Percentiles rank a stretch among this genome's conserved stretches.
These are phyloP conservation scores for Celastrina argiolus DNA, from an alignment of 2,888 invertebrate genomes.

Conservation along the genomic window DNA sequence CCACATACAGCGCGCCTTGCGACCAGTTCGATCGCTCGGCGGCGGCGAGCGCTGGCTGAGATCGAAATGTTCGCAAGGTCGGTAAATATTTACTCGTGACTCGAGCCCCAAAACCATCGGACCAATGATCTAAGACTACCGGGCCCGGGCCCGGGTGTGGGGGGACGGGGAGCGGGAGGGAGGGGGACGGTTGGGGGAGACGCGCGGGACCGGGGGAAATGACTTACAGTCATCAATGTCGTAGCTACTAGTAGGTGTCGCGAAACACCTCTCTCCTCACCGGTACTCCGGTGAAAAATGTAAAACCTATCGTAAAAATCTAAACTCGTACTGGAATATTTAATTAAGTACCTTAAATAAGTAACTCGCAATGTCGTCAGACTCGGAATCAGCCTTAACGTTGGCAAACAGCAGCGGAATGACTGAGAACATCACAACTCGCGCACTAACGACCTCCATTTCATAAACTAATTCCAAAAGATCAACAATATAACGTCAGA, in stretches of 20 bases:
- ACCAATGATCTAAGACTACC: slow-evolving; percentile 62
- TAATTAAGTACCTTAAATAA: slow-evolving; percentile 50
- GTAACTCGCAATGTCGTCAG: slow-evolving; percentile 48
- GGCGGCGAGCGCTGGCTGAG: no score
- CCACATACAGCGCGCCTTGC: not conserved
- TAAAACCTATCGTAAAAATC: slow-evolving; percentile 52
- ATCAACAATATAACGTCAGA: slow-evolving; percentile 65
- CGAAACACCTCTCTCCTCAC: slow-evolving; percentile 42
- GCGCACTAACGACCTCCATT: slow-evolving; percentile 42
- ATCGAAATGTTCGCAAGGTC: slow-evolving; percentile 9
- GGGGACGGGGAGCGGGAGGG: not conserved
- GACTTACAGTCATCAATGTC: slow-evolving; percentile 31
- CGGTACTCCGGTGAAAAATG: slow-evolving; percentile 42
- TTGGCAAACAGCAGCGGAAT: slow-evolving; percentile 63
- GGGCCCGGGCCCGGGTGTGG: not conserved
- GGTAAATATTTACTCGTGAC: slow-evolving; percentile 45
- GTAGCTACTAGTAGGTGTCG: slow-evolving; percentile 45
- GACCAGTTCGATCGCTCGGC: not conserved
- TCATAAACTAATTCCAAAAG: slow-evolving; percentile 47
- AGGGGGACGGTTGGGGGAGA: not conserved
- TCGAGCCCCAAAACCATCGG: slow-evolving; percentile 69
- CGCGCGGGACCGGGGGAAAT: not conserved
- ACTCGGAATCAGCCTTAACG: slow-evolving; percentile 62
- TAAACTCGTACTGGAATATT: slow-evolving; percentile 55
- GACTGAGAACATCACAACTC: slow-evolving; percentile 66